phyloP scores from a whole-genome alignment of 2,113 vertebrate genomes.

The Parotia lawesii region DNA sequence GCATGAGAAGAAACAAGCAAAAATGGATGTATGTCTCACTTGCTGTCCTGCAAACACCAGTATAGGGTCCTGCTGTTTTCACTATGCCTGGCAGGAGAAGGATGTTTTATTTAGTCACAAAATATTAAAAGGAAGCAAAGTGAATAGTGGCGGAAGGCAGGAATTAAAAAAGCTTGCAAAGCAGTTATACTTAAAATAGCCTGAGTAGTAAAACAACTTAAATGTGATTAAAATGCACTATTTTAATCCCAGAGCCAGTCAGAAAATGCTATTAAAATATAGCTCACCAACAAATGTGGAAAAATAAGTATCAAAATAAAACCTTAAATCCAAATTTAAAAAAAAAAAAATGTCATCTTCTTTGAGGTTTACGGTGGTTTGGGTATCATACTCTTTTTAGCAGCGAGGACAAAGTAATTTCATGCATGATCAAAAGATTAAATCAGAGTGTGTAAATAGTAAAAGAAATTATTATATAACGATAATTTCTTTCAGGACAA shows the following conservation, averaged over 20 bases:
- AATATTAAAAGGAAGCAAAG: neutral
- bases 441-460: neutral
- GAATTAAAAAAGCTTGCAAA: neutral
- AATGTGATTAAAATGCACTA: neutral
- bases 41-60: neutral
- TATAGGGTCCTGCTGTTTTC: neutral
- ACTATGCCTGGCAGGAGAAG: neutral
- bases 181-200: neutral
- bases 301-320: neutral
- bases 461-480: neutral
- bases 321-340: neutral
- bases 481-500: neutral
- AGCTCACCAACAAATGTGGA: neutral
- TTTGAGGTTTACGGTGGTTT: neutral
- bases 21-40: slow-evolving; percentile 7
- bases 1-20: neutral
- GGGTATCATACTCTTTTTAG: neutral
- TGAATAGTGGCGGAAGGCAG: neutral
- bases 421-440: neutral
- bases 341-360: neutral
- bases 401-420: neutral
- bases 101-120: neutral
- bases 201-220: neutral
- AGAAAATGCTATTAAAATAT: neutral
- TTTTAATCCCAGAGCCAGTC: neutral